Evolutionary conservation across 2,797 vertebrate species (phyloP), one percentile per base, ranked within the genome.

Genomic region (Xiphorhynchus erythropygius): DNA sequence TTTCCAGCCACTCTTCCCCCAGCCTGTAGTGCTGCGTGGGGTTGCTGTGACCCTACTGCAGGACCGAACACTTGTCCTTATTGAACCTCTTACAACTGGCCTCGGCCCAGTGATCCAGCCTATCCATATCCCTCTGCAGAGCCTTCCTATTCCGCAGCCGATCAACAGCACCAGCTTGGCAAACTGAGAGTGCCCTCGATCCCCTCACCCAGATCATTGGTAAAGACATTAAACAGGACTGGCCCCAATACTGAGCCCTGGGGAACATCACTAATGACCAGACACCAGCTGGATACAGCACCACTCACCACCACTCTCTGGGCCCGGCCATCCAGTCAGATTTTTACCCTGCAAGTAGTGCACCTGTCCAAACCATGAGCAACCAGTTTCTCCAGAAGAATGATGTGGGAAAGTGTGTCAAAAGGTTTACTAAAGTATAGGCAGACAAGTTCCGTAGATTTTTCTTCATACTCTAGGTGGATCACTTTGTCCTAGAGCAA

Each of bases 1-100:
- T 70, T 69, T 50, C 42, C 42, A 50, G 8, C 13, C 24, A 2
- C 10, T 24, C 49, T 83, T 16, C 13, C 18, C 30, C 10, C 23
- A 19, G 18, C 18, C 55, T 21, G 27, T 24, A 35, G 33, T 12
- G 18, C 18, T 55, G 55, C 10, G 17, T 18, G 3, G 46, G 27
- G 24, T 25, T 75, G 4, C 32, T 75, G 22, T 11, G 47, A 42
- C 22, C 10, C 18, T 11, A 4, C 15, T 13, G 18, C 39, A 59
- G 21, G 33, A 46, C 0, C 0, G 14, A 33, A 17, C 22, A 9
- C 18, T 35, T 62, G 47, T 23, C 22, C 19, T 75, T 35, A 10
- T 23, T 53, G 41, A 27, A 60, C 15, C 12, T 13, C 41, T 23
- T 13, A 21, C 11, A 25, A 16, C 0, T 50, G 44, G 24, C n/a